Evolutionary conservation across 2,113 vertebrate genomes (phyloP).

Genomic region (Cynopterus brachyotis): DNA sequence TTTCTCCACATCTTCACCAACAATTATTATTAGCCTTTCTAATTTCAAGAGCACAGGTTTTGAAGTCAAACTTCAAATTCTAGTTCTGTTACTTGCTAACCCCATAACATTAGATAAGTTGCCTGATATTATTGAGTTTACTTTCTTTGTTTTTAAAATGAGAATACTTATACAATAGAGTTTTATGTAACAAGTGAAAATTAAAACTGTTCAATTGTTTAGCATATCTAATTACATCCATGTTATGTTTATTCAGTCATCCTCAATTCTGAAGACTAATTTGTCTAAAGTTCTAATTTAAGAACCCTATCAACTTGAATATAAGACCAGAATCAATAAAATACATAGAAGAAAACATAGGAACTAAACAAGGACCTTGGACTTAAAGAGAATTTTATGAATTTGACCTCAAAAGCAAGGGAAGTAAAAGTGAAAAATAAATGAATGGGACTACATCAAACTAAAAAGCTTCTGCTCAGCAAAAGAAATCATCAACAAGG

Average conservation of each 20-base stretch:
- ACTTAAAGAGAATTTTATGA: too few relatives aligned
- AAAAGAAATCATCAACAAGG: too few relatives aligned
- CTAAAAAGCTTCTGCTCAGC: too few relatives aligned
- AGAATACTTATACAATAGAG: neutral
- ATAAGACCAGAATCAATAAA: too few relatives aligned
- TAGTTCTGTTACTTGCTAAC: neutral
- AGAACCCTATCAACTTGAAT: neutral
- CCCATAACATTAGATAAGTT: neutral
- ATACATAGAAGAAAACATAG: too few relatives aligned
- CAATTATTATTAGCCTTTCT: neutral
- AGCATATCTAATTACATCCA: neutral
- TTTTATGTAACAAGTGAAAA: neutral
- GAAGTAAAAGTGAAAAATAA: too few relatives aligned
- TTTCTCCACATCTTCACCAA: neutral
- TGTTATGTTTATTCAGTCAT: neutral
- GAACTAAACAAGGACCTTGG: too few relatives aligned
- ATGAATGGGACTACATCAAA: too few relatives aligned
- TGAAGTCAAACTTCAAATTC: constrained; percentile 4
- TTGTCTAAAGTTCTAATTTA: neutral
- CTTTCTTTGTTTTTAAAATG: neutral
- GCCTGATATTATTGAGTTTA: neutral
- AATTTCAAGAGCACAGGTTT: neutral
- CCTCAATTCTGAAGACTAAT: neutral
- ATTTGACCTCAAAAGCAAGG: too few relatives aligned
- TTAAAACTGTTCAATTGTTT: neutral